Evolutionary conservation across 2,888 invertebrate genomes (phyloP), one percentile per base, ranked within the genome.

Genomic region (Drosophila paramelanica): DNA sequence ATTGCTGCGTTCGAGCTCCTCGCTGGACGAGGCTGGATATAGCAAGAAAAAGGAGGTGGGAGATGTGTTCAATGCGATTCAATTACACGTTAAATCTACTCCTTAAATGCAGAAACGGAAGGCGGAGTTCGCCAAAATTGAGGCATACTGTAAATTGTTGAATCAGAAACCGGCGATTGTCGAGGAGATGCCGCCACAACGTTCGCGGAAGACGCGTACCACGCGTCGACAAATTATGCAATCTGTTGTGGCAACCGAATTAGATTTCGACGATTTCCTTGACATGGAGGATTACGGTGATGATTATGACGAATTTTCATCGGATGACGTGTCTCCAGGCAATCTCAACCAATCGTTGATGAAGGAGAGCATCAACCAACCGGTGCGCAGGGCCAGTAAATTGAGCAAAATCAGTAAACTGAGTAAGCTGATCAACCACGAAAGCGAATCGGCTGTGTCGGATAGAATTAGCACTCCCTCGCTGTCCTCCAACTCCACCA

Each of bases 1-100:
- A 20, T 10, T 71, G n/a, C 14, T 79, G 56, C 79, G 72, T 1
- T 71, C 77, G 1, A 77, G 42, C 23, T 61, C 77, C 1, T 75
- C 79, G 5, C 41, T 76, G 0, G 67, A 75, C 7, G 67, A 67
- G 13, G 13, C n/a, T 0, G 52, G 14, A 0, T 11, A 45, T 2
- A 69, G 39, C 1, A 53, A 57, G 7, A 78, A 77, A 53, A 69
- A 73, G 41, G 41, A 38, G 58, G 73, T 72, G 51, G 0, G 56
- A 11, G 13, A 17, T 20, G 1, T 5, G 17, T 27, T 31, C 3
- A 10, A 20, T n/a, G 6, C 27, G 38, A 23, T 25, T 25, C 25
- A 6, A 25, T 6, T 5, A 5, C 7, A 27, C 1, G 7, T 27
- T 1, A 14, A n/a, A 8, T 14, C n/a, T 20, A 20, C 0, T 10